Base-by-base conservation (phyloP, 2,888 invertebrate species). In the Machimus rusticus region DNA sequence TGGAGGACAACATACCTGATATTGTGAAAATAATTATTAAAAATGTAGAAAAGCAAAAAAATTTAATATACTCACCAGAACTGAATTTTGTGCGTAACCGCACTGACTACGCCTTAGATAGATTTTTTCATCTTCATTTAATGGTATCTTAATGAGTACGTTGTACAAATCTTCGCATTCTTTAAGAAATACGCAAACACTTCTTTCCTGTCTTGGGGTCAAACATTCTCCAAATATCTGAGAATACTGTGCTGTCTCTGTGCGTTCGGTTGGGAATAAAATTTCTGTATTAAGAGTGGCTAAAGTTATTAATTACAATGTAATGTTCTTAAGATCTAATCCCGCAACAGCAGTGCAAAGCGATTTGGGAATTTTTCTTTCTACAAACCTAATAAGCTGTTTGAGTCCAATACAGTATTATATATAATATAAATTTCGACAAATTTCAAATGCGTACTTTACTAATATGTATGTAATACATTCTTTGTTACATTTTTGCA, bases 81-180 rank as follows among this genome's bases (percentile, higher is more conserved):
- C 96, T 23, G 66, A 66, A 51, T 51, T 51, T n/a, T 6, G 0
- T 8, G 93, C 90, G 89, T 95, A 95, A 0, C 96, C 96, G 90
- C 97, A 97, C 89, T 95, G 95, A 8, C 96, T 94, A 76, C 93
- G 92, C 88, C 94, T 93, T 76, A 97, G 92, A 89, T 94, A 94
- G 14, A 92, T 90, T 0, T 93, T 92, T 34, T 93, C 92, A 5
- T 92, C 90, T 0, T 91, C 88, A 0, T 91, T 90, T 8, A 93
- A 91, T 1, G 93, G 93, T 1, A 93, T 91, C 1, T 90, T 89
- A 87, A 92, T 92, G 66, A 95, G 90, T 85, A 94, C 91, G 0
- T 51, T n/a, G 16, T 51, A 85, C 16, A 88, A 37, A 34, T 28
- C 28, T 1, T 4, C 9, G 85, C 87, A 88, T 46, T 87, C 37